Evolutionary conservation across 1,140 invertebrate genomes (phyloP), one percentile per base, ranked within the genome.

Genomic region (Philopotamus ludificatus): DNA sequence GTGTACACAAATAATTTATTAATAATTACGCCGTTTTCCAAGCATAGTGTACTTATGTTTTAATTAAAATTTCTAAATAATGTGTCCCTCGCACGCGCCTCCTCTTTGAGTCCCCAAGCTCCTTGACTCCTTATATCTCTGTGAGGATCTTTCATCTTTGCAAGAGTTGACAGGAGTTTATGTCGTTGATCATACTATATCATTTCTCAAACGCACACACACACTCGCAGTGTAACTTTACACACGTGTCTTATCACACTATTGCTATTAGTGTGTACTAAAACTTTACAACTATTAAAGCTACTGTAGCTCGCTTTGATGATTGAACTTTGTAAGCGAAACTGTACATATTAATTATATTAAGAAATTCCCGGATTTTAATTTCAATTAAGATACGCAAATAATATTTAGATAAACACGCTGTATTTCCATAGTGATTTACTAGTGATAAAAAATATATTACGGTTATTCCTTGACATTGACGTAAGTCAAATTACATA

Each of bases 111-210:
- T 47, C 44, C 44, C 44, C 44, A 47, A 16, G 18, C 44, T 47
- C 44, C 44, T 47, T 16, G 15, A 47, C 44, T 26, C 62, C 51
- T 39, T n/a, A 47, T 54, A 64, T 51, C 20, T 51, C 50, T 55
- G 50, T 23, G 51, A 22, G 39, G 28, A 53, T 64, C 54, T 64
- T 64, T 64, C 62, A 64, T 64, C 62, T 55, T 64, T 54, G 51
- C 39, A 28, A 64, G 62, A 64, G 62, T 55, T 64, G 62, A 64
- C 62, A 55, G 62, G 50, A 64, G 62, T 64, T 64, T 64, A 49
- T 55, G 51, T 54, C 44, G 28, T 51, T 41, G 15, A 3, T 44
- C 34, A 45, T 53, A 53, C 49, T 22, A 20, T 15, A 47, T 15
- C 3, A 25, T 20, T 8, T 20, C 22, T 23, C 7, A 22, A n/a